Evolutionary conservation across 64 coral and sea anemone genomes (phyloP), one percentile per base, ranked within the genome.

Genomic region (Dendronephthya gigantea): DNA sequence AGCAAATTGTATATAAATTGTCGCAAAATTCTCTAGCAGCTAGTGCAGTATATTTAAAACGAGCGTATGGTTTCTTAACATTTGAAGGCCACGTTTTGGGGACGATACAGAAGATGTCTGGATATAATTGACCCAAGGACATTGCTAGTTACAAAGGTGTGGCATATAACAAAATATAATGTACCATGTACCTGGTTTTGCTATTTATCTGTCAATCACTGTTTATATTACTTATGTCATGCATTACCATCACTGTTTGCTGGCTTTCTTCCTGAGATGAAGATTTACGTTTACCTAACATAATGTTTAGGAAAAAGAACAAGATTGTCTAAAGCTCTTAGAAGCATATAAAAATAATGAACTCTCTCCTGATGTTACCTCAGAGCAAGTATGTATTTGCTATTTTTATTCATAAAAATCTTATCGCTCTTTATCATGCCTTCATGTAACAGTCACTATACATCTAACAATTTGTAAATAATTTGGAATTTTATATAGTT

Each of bases 71-170:
- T 4, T 36, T 35, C 37, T 36, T 79, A 5, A 79, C 30, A 2
- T 79, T 39, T 79, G 35, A 93, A 88, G 52, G 22, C n/a, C 40
- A 90, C 88, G 35, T 93, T 89, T 30, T 45, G 33, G 48, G 91
- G 91, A 50, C 56, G 91, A 55, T 85, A 83, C 28, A 83, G 85
- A 31, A 39, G 91, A 32, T 93, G 91, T 29, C 86, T 93, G 40
- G 91, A 93, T 86, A 82, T 93, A 2, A 93, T 88, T 32, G 91
- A 93, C 35, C 91, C 91, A 4, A 89, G 91, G 32, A 90, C 88
- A 9, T 43, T 93, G 58, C 82, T 93, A 82, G 83, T 87, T 30
- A 69, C 55, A 10, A 84, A 93, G 91, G 91, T 93, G 12, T 40
- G 65, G 79, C 33, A 40, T 22, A 52, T 52, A 52, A 16, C 48